Evolutionary conservation across 2,113 vertebrate species (phyloP).

Genomic region (Pardalotus punctatus): DNA sequence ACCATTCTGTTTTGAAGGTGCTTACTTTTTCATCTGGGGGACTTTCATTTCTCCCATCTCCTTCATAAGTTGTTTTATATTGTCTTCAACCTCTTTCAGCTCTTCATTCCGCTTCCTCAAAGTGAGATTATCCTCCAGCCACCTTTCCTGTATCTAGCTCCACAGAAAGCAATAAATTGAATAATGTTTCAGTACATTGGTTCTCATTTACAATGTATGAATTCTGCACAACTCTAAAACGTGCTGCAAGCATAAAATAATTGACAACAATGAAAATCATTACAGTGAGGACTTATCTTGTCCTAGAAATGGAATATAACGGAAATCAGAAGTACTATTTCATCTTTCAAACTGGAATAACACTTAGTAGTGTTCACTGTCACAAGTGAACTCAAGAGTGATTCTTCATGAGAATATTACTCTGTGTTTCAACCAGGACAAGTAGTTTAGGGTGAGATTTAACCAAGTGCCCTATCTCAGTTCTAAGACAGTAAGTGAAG

Average conservation of each 20-base stretch:
- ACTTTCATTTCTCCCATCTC: constrained; percentile 95
- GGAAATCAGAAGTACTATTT: neutral
- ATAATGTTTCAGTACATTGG: neutral
- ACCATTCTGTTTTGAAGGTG: neutral
- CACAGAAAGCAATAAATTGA: neutral
- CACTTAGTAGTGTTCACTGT: neutral
- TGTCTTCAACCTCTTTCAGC: constrained; percentile 84
- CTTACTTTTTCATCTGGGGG: constrained; percentile 86
- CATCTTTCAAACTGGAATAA: neutral
- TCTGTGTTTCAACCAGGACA: neutral
- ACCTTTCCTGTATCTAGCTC: constrained; percentile 89
- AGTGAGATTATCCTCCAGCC: constrained; percentile 95
- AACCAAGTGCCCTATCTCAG: neutral
- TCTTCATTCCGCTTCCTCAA: constrained; percentile 89
- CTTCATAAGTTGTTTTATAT: constrained; percentile 78
- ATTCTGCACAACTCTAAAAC: neutral
- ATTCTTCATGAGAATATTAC: neutral
- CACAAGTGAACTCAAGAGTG: neutral
- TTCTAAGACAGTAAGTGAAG: neutral
- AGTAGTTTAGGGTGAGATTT: neutral
- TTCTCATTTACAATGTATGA: neutral
- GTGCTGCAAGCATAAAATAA: neutral
- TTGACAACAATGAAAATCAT: neutral
- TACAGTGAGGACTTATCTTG: neutral
- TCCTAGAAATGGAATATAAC: neutral